These are phyloP conservation scores for Xiphorhynchus erythropygius DNA, from an alignment of 2,797 vertebrate species.

Conservation along the genomic window DNA sequence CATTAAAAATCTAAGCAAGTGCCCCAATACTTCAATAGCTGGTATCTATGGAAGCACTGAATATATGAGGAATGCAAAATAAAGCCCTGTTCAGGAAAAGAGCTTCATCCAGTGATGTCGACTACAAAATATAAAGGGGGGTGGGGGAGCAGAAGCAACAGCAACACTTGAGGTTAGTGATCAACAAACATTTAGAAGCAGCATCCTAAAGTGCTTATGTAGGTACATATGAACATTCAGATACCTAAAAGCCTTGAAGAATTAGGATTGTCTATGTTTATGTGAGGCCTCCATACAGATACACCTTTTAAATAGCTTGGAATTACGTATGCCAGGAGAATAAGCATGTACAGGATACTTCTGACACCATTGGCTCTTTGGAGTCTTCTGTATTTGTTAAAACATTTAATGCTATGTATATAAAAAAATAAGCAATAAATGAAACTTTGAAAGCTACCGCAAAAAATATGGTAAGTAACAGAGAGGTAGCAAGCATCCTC, in stretches of 20 bases:
- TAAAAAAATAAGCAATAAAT: neutral
- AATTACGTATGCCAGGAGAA: neutral
- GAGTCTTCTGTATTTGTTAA: neutral
- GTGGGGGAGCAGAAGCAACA: neutral
- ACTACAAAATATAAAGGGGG: neutral
- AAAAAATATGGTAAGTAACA: neutral
- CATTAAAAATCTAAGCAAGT: neutral
- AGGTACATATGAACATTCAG: neutral
- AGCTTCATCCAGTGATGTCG: neutral
- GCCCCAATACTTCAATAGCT: neutral
- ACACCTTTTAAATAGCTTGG: neutral
- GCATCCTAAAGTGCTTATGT: neutral
- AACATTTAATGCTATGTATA: neutral
- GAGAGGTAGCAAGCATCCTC: neutral
- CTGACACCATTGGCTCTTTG: neutral
- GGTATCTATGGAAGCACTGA: neutral
- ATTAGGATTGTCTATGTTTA: neutral
- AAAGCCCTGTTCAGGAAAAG: neutral
- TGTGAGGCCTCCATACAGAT: neutral
- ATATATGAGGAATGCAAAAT: neutral
- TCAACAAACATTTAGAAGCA: neutral
- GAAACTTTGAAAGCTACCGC: neutral
- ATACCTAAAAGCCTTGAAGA: neutral
- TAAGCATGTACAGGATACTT: neutral
- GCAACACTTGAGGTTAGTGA: neutral